Base-by-base conservation (phyloP, 2,797 vertebrate genomes). In the Otolemur crassicaudatus region DNA sequence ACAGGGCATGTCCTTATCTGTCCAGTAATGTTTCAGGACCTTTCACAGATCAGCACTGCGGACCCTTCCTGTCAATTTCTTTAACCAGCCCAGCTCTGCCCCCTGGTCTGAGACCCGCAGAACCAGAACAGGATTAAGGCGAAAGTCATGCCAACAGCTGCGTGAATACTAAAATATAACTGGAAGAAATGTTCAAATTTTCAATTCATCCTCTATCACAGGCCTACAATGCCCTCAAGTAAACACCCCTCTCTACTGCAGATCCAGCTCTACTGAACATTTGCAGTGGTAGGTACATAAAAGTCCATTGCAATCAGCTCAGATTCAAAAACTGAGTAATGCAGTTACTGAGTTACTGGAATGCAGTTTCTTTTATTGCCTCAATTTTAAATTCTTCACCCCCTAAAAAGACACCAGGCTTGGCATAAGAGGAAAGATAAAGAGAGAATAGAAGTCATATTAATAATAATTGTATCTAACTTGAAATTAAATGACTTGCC, bases 381-480 rank as follows among this genome's bases (percentile, higher is more conserved):
- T 87, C 58, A 65, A 87, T 63, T 75, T 94, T 61, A 85, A 92
- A 87, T 80, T 85, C 12, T 93, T 92, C 85, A 27, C 84, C 53
- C 84, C 25, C 72, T 72, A 85, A 70, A 43, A 87, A 70, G 49
- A 60, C 87, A 23, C 63, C 53, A 92, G 23, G 5, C 49, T 87
- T 88, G 20, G 4, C 29, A 43, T n/a, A 37, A 80, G 77, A 87
- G 80, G 8, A 75, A 94, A 79, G 10, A 40, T 77, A 56, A 70
- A 69, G 70, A 94, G 11, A 87, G 19, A 79, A 25, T 13, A 75
- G 25, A 65, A 69, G n/a, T 31, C 49, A 7, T 17, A 69, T 65
- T 65, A 63, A 75, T 60, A 56, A 83, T 76, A 16, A 81, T 69
- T 65, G 23, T 81, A 90, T 43, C 37, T 88, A 65, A 70, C 17